Percentiles rank a stretch among this genome's conserved stretches.
These are phyloP conservation scores for Heterodera filipjevi DNA, from an alignment of 2,888 invertebrate genomes.

Conservation along the genomic window DNA sequence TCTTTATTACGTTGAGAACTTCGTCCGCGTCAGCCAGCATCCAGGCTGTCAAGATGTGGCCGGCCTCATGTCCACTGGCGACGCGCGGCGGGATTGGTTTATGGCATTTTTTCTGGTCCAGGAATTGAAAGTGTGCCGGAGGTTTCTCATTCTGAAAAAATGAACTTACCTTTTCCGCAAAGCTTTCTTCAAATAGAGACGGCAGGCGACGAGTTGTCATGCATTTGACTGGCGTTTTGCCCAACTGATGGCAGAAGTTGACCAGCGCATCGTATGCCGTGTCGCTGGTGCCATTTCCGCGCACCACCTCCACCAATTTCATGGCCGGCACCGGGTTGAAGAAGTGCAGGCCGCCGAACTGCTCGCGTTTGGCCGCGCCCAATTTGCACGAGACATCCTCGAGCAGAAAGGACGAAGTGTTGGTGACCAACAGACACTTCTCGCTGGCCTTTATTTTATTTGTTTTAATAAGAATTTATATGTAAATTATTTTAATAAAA, in stretches of 20 bases:
- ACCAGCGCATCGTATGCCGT: conserved; percentile 76
- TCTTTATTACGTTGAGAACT: no score
- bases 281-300: conserved; percentile 77
- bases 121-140: no score
- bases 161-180: no score
- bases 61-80: no score
- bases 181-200: no score
- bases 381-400: conserved; percentile 76
- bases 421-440: conserved; percentile 78
- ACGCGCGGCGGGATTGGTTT: no score
- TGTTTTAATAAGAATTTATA: no score
- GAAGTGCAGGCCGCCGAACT: conserved; percentile 85
- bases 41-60: no score
- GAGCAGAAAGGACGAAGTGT: conserved; percentile 85
- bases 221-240: conserved; percentile 83
- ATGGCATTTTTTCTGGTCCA: no score
- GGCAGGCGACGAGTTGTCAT: conserved; percentile 71
- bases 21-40: no score
- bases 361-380: conserved; percentile 70
- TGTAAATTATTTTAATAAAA: no score
- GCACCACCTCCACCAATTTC: conserved; percentile 81
- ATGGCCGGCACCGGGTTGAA: conserved; percentile 85
- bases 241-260: conserved; percentile 80
- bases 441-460: conserved; percentile 66
- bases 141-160: no score